Percentiles rank a stretch among this genome's conserved stretches.
Evolutionary conservation across 2,113 vertebrate species (phyloP).

Genomic region (Lethenteron camtschaticum): DNA sequence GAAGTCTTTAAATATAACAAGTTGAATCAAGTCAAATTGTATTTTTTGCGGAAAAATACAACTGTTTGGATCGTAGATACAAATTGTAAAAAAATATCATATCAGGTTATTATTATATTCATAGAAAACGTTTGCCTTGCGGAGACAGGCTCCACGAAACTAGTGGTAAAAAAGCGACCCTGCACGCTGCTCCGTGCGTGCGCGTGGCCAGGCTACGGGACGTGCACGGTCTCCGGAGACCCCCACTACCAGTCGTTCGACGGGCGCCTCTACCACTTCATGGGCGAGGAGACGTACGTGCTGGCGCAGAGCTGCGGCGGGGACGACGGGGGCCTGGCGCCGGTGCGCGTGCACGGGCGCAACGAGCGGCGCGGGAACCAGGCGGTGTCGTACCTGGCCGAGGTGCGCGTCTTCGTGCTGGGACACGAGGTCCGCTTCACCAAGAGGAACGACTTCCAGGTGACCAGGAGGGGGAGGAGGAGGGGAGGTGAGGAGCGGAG

Average conservation of each 20-base stretch:
- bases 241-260: slow-evolving; percentile 27
- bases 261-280: slow-evolving; percentile 14
- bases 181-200: too few species aligned
- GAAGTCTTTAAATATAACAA: too few species aligned
- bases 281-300: slow-evolving; percentile 19
- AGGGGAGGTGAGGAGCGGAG: too few species aligned
- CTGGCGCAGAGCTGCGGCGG: slow-evolving; percentile 18
- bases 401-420: slow-evolving; percentile 15
- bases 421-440: slow-evolving; percentile 16
- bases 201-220: not conserved
- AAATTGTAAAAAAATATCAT: too few species aligned
- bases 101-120: too few species aligned
- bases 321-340: slow-evolving; percentile 6
- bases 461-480: slow-evolving; percentile 15
- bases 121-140: too few species aligned
- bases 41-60: too few species aligned
- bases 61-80: too few species aligned
- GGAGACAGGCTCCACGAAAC: too few species aligned
- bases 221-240: slow-evolving; percentile 21
- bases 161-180: too few species aligned
- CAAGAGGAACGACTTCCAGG: slow-evolving; percentile 10
- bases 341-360: slow-evolving; percentile 17
- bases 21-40: too few species aligned
- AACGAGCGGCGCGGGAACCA: slow-evolving; percentile 19
- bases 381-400: slow-evolving; percentile 15